phyloP scores from a whole-genome alignment of 92 coral and sea anemone species.

The Pocillopora meandrina region DNA sequence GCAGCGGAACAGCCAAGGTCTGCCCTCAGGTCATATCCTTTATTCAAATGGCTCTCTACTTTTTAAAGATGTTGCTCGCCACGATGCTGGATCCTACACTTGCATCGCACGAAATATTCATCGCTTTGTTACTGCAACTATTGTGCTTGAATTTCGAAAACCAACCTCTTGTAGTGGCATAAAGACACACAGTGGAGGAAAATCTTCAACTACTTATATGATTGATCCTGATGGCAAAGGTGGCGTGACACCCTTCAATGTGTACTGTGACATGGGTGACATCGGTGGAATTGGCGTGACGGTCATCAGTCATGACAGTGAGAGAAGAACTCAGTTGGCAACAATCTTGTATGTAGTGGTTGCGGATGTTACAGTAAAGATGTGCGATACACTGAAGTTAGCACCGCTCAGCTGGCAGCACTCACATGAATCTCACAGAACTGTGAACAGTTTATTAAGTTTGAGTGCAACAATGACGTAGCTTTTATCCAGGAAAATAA shows the following conservation, averaged over 20 bases:
- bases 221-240: constrained; percentile 24
- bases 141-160: constrained; percentile 9
- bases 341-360: not conserved
- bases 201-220: not conserved
- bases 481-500: not conserved
- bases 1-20: constrained; percentile 4
- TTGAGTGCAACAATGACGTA: constrained; percentile 9
- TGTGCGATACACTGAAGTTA: constrained; percentile 6
- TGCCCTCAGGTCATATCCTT: not conserved
- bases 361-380: constrained; percentile 27
- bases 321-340: constrained; percentile 41
- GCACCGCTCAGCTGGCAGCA: too few species aligned
- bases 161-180: constrained; percentile 35
- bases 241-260: constrained; percentile 15
- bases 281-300: constrained; percentile 58
- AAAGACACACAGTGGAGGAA: not conserved
- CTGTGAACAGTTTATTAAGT: too few species aligned
- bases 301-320: constrained; percentile 48
- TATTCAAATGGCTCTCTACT: not conserved
- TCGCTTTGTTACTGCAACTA: constrained; percentile 33
- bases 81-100: constrained; percentile 37
- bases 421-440: too few species aligned
- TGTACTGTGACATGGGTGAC: constrained; percentile 64
- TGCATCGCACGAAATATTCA: constrained; percentile 46
- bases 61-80: not conserved